Base-by-base conservation (phyloP, 2,888 invertebrate species). In the Timema cristinae region DNA sequence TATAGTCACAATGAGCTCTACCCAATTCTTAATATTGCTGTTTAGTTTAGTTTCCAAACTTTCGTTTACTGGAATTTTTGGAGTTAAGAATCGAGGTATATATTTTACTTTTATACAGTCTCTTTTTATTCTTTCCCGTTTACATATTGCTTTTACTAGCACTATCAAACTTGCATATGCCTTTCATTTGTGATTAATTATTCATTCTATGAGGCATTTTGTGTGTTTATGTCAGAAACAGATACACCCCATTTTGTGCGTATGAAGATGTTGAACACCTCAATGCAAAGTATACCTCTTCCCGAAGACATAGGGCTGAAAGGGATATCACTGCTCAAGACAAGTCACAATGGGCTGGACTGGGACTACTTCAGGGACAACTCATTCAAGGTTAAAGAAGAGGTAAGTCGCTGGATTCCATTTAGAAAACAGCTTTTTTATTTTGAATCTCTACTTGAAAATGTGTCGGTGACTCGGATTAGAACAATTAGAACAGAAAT, bases 281-380 rank as follows among this genome's bases (percentile, higher is more conserved):
- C 47, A 0, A 68, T 72, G 47, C n/a, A 85, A 74, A 86, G 84
- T 67, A 87, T 91, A 68, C 91, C 93, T 2, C 79, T 94, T 47
- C 88, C 90, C 0, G 94, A 94, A 83, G 94, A 94, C 80, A 85
- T 91, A 0, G 86, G 89, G 77, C 84, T 93, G 71, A 89, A 90
- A 79, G 91, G 90, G 13, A 86, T 91, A 54, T 87, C 88, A 76
- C 85, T 91, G 68, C 86, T 93, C 71, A 87, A 88, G 77, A 86
- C 85, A 76, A 87, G 89, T 61, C 91, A 92, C 78, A 86, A 88
- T 76, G 85, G 87, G 32, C 83, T 92, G 7, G 89, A 92, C 79
- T 93, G 93, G 93, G 85, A 88, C 75, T 84, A 85, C 74, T 79
- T 88, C 67, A 82, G 85, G 15, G 86, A 84, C 76, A 84, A 84